Evolutionary conservation across 1,140 invertebrate species (phyloP), one percentile per base, ranked within the genome.

Genomic region (Drosophila trapezifrons): DNA sequence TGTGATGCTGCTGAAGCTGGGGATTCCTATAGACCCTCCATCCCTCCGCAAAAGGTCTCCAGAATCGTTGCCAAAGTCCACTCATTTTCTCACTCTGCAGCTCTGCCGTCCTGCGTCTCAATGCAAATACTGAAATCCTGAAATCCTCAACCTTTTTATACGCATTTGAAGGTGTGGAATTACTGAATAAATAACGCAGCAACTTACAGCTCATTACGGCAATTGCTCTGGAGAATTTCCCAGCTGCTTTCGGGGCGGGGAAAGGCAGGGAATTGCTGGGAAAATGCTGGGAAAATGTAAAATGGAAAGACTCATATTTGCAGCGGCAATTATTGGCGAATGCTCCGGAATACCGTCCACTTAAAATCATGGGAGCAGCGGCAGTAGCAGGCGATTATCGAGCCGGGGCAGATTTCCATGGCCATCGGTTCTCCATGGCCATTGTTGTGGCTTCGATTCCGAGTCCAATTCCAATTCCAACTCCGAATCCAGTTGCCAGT

Each of bases 241-340:
- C 40, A 71, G 69, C 51, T 71, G 66, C 63, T 37, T 12, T 12
- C 5, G 22, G 18, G 18, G 22, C 46, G 69, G 67, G 40, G 40
- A 46, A 70, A 49, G 46, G 22, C 22, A 22, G 43, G 22, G 4
- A 47, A 69, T 37, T 17, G n/a, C 46, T 12, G 25, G n/a, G 9
- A 25, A 66, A 35, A n/a, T 40, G 35, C 32, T 32, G 29, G 27
- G 29, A 32, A 32, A 32, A 32, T 32, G 29, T 10, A 29, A 45
- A 63, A 65, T 20, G 60, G 12, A 27, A 46, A 70, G 47, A 72
- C 35, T 72, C 69, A 71, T 72, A 72, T 72, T 72, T 45, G 66
- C 66, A 70, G 56, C 66, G 54, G 67, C 67, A 71, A 71, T 71
- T 71, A 71, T 71, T 70, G 65, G 51, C 43, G 32, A 47, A 70